phyloP scores from a whole-genome alignment of 2,888 invertebrate species.

The Lingula anatina region DNA sequence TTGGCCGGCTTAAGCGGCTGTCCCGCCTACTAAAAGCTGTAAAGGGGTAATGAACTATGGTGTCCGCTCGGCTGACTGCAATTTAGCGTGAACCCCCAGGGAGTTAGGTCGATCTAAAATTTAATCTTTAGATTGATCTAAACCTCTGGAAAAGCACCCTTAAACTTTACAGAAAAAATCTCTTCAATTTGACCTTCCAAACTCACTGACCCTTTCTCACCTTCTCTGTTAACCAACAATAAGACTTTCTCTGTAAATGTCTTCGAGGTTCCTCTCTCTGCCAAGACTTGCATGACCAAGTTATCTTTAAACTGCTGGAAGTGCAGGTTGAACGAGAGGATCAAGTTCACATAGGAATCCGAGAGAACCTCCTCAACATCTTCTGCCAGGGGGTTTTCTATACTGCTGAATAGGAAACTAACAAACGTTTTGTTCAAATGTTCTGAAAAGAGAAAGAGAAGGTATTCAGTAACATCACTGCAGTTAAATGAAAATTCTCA shows the following conservation, averaged over 20 bases:
- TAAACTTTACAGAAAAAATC: too few relatives aligned
- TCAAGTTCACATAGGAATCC: constrained; percentile 75
- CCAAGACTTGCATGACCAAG: constrained; percentile 45
- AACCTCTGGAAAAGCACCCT: too few relatives aligned
- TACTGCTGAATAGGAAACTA: constrained; percentile 71
- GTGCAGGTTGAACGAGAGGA: constrained; percentile 86
- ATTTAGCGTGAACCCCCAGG: too few relatives aligned
- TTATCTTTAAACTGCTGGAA: constrained; percentile 56
- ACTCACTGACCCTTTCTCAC: too few relatives aligned
- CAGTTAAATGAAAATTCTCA: too few relatives aligned
- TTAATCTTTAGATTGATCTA: too few relatives aligned
- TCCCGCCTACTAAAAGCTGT: too few relatives aligned
- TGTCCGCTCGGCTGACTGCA: too few relatives aligned
- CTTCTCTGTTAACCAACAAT: constrained; percentile 83
- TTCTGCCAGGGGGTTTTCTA: constrained; percentile 74
- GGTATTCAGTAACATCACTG: background rate
- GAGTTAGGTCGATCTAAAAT: too few relatives aligned
- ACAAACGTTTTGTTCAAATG: constrained; percentile 80
- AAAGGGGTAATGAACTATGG: too few relatives aligned
- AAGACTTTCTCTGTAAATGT: constrained; percentile 86
- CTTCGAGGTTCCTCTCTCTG: constrained; percentile 64
- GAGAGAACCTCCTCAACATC: constrained; percentile 80
- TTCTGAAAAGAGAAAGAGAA: constrained; percentile 57
- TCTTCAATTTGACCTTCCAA: too few relatives aligned
- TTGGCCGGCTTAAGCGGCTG: too few relatives aligned